A percentile compares a stretch with the other conserved stretches of the same genome.
Evolutionary conservation across 2,797 vertebrate genomes (phyloP).

Genomic region (Platyrinchus mystaceus): DNA sequence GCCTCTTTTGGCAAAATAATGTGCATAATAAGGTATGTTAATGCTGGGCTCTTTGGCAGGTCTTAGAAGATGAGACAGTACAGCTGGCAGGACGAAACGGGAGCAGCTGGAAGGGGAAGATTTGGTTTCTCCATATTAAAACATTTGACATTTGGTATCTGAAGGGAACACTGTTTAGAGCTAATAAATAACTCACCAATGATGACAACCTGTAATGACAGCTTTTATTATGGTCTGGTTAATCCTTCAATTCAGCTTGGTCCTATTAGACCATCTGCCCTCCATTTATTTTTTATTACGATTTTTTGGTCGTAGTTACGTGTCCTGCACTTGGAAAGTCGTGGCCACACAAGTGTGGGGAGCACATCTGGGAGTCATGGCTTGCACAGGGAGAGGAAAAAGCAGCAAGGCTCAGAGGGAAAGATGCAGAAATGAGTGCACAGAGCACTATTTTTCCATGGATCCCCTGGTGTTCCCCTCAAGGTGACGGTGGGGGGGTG

Average conservation of each 20-base stretch:
- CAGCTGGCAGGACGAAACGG: constrained; percentile 60
- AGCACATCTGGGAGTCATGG: background rate
- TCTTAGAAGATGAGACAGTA: constrained; percentile 55
- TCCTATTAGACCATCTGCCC: constrained; percentile 71
- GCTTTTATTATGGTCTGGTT: constrained; percentile 67
- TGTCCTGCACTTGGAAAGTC: background rate
- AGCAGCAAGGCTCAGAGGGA: background rate
- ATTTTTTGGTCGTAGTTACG: background rate
- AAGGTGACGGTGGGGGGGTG: background rate
- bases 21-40: constrained; percentile 67
- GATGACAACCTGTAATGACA: constrained; percentile 70
- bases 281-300: background rate
- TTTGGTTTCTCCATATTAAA: constrained; percentile 56
- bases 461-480: background rate
- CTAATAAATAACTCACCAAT: constrained; percentile 70
- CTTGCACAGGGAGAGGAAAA: background rate
- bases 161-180: constrained; percentile 54
- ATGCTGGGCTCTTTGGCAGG: constrained; percentile 53
- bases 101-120: constrained; percentile 72
- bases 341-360: background rate
- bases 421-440: background rate
- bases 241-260: constrained; percentile 51
- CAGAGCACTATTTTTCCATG: background rate
- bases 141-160: constrained; percentile 72
- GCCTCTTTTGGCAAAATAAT: constrained; percentile 50